Evolutionary conservation across 2,888 invertebrate genomes (phyloP).

Genomic region (Tipula lateralis): DNA sequence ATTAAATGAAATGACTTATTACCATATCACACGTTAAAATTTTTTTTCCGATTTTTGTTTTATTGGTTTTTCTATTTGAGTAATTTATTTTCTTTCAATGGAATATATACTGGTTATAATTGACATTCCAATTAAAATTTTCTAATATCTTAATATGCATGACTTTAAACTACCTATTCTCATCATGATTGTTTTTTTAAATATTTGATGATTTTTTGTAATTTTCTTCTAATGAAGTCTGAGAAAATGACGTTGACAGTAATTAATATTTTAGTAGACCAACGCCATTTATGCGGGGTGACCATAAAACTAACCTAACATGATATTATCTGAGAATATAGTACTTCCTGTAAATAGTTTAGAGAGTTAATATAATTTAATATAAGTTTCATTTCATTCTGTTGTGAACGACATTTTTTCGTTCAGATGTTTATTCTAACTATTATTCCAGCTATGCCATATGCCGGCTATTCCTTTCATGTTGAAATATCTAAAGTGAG

Average conservation of each 20-base stretch:
- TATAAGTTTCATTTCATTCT: no score
- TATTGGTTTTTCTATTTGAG: not conserved
- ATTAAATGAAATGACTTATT: conserved; percentile 19
- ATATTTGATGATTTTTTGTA: not conserved
- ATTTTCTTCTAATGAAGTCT: not conserved
- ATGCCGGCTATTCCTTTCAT: no score
- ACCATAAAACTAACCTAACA: no score
- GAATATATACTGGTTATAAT: not conserved
- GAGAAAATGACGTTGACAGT: not conserved
- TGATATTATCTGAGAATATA: no score
- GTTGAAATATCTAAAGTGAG: no score
- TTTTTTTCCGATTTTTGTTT: not conserved
- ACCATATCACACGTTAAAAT: not conserved
- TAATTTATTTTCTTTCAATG: not conserved
- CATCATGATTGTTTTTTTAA: not conserved
- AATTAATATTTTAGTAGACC: not conserved
- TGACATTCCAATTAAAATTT: conserved; percentile 19
- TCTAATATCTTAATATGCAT: not conserved
- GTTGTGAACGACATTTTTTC: no score
- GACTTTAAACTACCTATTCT: not conserved
- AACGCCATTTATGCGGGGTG: no score
- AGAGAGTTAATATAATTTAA: no score
- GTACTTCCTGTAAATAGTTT: no score
- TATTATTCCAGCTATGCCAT: no score
- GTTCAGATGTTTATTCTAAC: no score